Base-by-base conservation (phyloP, 2,113 vertebrate species). In the Rhynchomys soricoides region DNA sequence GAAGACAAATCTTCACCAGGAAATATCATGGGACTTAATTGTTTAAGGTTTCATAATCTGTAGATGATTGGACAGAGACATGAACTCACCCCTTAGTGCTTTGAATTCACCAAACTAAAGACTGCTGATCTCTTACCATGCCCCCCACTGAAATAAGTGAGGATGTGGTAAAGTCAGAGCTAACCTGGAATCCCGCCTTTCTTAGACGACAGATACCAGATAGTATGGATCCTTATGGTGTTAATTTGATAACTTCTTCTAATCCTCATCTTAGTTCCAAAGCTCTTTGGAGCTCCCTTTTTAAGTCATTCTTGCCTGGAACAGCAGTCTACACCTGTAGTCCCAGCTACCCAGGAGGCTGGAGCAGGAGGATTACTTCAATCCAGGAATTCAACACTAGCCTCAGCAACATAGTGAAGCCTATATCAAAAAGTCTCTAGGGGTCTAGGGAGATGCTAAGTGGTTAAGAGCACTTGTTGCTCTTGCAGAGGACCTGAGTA, bases 221-320 rank as follows among this genome's bases (percentile, higher is more conserved):
- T 22, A 13, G 1, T 62, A 37, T 37, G 40, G 7, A 26, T 68
- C 96, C 95, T 73, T 93, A 75, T 59, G 29, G 7, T 71, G 48
- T 92, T 34, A 31, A 55, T 40, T 70, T 92, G 74, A 75, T 22
- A 59, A 87, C 17, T 86, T 91, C n/a, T 75, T 79, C 50, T 89
- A 64, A 88, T 85, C 55, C 75, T 90, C 17, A 37, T 83, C 87
- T 95, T 37, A 24, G 57, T 50, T 26, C 45, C 21, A 2, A 34
- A 21, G 40, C 55, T 86, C 79, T 96, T 88, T 89, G 73, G 86
- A 1, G 93, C 57, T 94, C 83, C 48, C 21, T 94, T 83, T 62
- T 74, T 8, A 92, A 90, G 62, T 95, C 77, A 50, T 86, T 92
- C 68, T 90, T 48, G 52, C 52, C 16, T 12, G 22, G 15, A 12